These are phyloP conservation scores for Drosophila elegans DNA, from an alignment of 1,140 invertebrate species.

Conservation along the genomic window DNA sequence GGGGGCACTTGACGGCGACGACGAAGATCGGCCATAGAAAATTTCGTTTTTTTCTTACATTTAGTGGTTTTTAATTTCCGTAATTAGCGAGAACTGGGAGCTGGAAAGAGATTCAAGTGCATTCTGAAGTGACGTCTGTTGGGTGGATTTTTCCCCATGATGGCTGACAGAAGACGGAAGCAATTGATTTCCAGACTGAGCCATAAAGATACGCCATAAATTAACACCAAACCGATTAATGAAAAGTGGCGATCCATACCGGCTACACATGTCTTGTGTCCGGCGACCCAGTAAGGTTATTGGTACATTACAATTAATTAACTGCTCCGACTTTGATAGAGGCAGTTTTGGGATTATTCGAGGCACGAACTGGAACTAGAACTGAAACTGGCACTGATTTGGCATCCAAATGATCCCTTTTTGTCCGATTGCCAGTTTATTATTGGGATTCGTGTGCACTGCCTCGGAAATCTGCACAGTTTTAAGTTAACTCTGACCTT, in stretches of 20 bases:
- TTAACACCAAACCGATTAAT: constrained; percentile 81
- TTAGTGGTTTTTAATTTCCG: constrained; percentile 80
- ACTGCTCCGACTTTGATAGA: constrained; percentile 49
- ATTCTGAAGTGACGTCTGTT: constrained; percentile 57
- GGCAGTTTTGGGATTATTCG: background rate
- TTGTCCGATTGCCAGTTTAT: constrained; percentile 33
- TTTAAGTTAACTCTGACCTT: background rate
- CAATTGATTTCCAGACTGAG: constrained; percentile 39
- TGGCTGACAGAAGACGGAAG: constrained; percentile 67
- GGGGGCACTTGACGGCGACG: constrained; percentile 68
- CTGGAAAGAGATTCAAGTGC: constrained; percentile 65
- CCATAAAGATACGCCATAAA: constrained; percentile 73
- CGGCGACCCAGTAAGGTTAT: constrained; percentile 49
- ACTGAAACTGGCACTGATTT: constrained; percentile 34
- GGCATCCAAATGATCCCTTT: constrained; percentile 56
- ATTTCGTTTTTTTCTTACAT: constrained; percentile 60
- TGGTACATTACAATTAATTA: constrained; percentile 76
- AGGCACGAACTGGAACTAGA: constrained; percentile 6
- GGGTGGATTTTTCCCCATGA: constrained; percentile 34
- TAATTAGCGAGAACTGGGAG: constrained; percentile 69
- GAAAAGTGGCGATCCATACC: constrained; percentile 77
- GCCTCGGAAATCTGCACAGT: background rate
- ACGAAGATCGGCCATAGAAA: constrained; percentile 20
- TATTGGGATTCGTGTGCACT: constrained; percentile 1
- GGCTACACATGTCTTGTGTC: constrained; percentile 58